Conservation (phyloP, 2,888 invertebrate species). For the Molanna angustata region DNA sequence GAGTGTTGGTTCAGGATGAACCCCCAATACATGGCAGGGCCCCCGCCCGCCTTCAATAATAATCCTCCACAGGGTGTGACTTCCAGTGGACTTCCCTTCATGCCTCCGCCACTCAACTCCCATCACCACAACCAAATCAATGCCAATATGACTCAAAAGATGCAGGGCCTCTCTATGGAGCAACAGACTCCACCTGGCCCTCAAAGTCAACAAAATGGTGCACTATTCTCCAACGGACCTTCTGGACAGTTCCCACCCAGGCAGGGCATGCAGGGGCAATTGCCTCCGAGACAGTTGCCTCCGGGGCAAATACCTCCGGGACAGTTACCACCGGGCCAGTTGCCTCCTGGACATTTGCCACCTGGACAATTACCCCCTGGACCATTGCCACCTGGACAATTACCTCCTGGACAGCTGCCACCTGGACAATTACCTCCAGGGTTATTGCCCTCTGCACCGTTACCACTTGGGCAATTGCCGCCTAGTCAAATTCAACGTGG, state of each 20-base stretch:
- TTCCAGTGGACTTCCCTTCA: constrained; percentile 48
- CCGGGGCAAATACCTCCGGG: constrained; percentile 40
- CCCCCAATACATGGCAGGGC: constrained; percentile 49
- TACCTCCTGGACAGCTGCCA: constrained; percentile 30
- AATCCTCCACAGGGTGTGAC: constrained; percentile 34
- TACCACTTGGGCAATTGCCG: constrained; percentile 34
- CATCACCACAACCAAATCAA: constrained; percentile 35
- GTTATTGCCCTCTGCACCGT: constrained; percentile 26
- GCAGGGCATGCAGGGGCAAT: constrained; percentile 32
- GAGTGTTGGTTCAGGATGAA: no score
- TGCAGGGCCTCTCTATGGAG: constrained; percentile 48
- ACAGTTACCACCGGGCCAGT: constrained; percentile 37
- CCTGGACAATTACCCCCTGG: constrained; percentile 20
- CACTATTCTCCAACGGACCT: constrained; percentile 21
- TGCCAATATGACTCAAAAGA: constrained; percentile 46
- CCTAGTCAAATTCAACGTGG: constrained; percentile 28
- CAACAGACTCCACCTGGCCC: no score
- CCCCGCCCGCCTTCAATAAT: constrained; percentile 27
- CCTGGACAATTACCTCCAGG: constrained; percentile 35
- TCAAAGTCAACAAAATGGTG: constrained; percentile 36
- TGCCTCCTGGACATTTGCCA: constrained; percentile 34
- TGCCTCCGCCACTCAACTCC: constrained; percentile 45
- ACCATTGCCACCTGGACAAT: constrained; percentile 32
- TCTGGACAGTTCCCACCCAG: constrained; percentile 30
- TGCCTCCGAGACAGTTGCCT: constrained; percentile 31